phyloP scores from a whole-genome alignment of 1,140 invertebrate genomes.

The Diabrotica virgifera region DNA sequence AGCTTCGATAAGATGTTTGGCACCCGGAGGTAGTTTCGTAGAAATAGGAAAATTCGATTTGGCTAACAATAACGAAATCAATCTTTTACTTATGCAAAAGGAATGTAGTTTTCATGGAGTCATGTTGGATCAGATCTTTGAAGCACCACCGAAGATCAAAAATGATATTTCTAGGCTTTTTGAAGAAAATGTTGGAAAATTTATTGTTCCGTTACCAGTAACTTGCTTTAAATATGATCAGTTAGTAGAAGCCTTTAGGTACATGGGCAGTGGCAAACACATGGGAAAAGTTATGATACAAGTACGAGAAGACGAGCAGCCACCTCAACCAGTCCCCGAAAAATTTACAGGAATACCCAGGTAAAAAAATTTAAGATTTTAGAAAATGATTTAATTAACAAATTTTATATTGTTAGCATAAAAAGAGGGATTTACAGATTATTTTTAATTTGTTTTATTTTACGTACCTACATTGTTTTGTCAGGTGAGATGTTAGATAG shows the following conservation, averaged over 20 bases:
- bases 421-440: too few species aligned
- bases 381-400: too few species aligned
- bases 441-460: too few species aligned
- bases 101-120: conserved; percentile 88
- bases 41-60: conserved; percentile 80
- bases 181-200: conserved; percentile 20
- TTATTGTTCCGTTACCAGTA: conserved; percentile 58
- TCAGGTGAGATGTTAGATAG: too few species aligned
- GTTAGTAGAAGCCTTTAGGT: conserved; percentile 65
- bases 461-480: too few species aligned
- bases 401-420: too few species aligned
- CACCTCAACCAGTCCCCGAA: neutral
- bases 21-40: conserved; percentile 64
- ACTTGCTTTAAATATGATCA: conserved; percentile 61
- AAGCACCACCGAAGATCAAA: conserved; percentile 43
- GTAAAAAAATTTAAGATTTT: conserved; percentile 4
- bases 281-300: conserved; percentile 80
- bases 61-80: conserved; percentile 60
- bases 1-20: conserved; percentile 77
- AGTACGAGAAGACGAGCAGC: conserved; percentile 50
- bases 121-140: conserved; percentile 75
- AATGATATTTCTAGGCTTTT: conserved; percentile 7
- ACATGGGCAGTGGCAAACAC: conserved; percentile 83
- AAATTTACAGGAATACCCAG: conserved; percentile 11
- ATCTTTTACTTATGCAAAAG: conserved; percentile 74